Evolutionary conservation across 2,888 invertebrate species (phyloP).

Genomic region (Lepidochrysops patricia): DNA sequence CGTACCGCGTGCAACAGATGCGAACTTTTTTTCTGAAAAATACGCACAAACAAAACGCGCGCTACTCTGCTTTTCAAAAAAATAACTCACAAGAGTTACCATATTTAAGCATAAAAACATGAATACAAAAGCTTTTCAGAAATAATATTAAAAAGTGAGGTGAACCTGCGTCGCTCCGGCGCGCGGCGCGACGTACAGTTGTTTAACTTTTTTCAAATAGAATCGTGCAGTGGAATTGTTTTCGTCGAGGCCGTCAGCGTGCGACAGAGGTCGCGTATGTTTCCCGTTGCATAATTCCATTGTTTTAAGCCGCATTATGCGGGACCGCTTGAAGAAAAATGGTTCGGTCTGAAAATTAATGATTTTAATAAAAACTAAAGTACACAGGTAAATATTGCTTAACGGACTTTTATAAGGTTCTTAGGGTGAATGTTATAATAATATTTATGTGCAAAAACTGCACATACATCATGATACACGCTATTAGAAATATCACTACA

Average conservation of each 20-base stretch:
- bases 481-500: neutral
- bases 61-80: constrained; percentile 2
- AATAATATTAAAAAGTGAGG: constrained; percentile 12
- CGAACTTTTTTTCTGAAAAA: neutral
- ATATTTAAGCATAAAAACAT: constrained; percentile 3
- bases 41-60: neutral
- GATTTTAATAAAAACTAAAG: neutral
- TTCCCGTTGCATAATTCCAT: constrained; percentile 15
- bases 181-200: neutral
- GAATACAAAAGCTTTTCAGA: constrained; percentile 9
- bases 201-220: constrained; percentile 8
- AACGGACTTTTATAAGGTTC: neutral
- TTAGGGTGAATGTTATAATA: neutral
- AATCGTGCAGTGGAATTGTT: constrained; percentile 14
- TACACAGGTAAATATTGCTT: neutral
- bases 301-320: constrained; percentile 8
- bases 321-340: constrained; percentile 11
- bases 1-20: neutral
- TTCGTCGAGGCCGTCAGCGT: constrained; percentile 13
- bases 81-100: neutral
- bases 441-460: neutral
- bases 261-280: constrained; percentile 13
- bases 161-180: neutral
- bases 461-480: neutral
- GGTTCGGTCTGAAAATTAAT: neutral